Base-by-base conservation (phyloP, 1,140 invertebrate genomes). In the Drosophila yakuba region DNA sequence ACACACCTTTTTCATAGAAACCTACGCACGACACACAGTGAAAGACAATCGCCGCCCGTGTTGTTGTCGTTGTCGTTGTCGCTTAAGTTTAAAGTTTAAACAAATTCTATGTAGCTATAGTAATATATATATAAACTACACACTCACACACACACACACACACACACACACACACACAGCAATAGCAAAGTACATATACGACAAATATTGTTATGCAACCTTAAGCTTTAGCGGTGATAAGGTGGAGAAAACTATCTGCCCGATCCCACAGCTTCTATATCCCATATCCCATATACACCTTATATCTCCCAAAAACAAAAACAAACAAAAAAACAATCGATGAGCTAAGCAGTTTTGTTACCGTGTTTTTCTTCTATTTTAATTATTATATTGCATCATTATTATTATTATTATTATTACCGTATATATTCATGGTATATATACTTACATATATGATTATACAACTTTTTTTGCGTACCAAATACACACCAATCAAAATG, bases 401-500 rank as follows among this genome's bases (percentile, higher is more conserved):
- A 76, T 85, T 73, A 80, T 84, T 72, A 80, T 74, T 84, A 61
- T 20, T 20, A 20, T 20, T 20, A 20, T 20, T 68, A 55, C n/a
- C 60, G 25, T 54, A 67, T 59, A 35, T 68, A 44, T 69, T 45
- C 55, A 56, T 60, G 51, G 32, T 66, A 67, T 67, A 59, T 72
- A 77, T 62, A 58, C 50, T 43, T 58, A 75, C 60, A 60, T 63
- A 63, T 20, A 59, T 72, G 61, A 67, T 77, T 84, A 85, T 85
- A 67, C 61, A 69, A 69, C 28, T 82, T 88, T 88, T 79, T 86
- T 86, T 82, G 83, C 62, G 71, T 86, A 86, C 83, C 83, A 86
- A 86, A 86, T 88, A 86, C 71, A 86, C 74, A 77, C 71, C 86
- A 75, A 75, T 54, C 80, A 76, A 80, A 74, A 75, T 88, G 84